Percentiles rank a stretch among this genome's conserved stretches.
These are phyloP conservation scores for Acrobasis suavella DNA, from an alignment of 2,888 invertebrate genomes.

Conservation along the genomic window DNA sequence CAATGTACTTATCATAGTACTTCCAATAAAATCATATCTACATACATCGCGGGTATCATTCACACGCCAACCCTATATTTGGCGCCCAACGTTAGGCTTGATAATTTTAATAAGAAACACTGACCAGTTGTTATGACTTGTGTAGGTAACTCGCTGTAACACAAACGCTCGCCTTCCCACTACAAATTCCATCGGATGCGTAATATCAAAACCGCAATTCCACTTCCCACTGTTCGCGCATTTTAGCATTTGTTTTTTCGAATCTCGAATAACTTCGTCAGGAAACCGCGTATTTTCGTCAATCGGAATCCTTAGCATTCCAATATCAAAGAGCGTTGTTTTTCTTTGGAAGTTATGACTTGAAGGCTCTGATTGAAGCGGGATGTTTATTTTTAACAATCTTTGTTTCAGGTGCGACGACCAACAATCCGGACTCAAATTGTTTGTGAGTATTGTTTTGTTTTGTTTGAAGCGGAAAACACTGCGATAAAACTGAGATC, in stretches of 20 bases:
- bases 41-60: no score
- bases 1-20: no score
- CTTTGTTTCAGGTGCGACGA: conserved; percentile 9
- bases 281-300: background rate
- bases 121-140: no score
- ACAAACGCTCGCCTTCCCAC: background rate
- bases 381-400: conserved; percentile 10
- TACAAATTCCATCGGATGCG: background rate
- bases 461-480: background rate
- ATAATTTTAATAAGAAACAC: no score
- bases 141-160: no score
- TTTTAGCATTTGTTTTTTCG: conserved; percentile 13
- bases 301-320: conserved; percentile 7
- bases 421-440: conserved; percentile 3
- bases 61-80: no score
- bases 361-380: conserved; percentile 8
- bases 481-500: background rate
- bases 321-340: conserved; percentile 4
- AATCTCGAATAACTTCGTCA: background rate
- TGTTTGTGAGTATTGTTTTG: conserved; percentile 10
- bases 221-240: background rate
- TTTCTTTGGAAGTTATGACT: conserved; percentile 10
- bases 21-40: no score
- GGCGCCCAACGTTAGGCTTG: no score
- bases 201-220: background rate